Percentiles rank a stretch among this genome's conserved stretches.
These are phyloP conservation scores for Thereva unica DNA, from an alignment of 2,888 invertebrate species.

Conservation along the genomic window DNA sequence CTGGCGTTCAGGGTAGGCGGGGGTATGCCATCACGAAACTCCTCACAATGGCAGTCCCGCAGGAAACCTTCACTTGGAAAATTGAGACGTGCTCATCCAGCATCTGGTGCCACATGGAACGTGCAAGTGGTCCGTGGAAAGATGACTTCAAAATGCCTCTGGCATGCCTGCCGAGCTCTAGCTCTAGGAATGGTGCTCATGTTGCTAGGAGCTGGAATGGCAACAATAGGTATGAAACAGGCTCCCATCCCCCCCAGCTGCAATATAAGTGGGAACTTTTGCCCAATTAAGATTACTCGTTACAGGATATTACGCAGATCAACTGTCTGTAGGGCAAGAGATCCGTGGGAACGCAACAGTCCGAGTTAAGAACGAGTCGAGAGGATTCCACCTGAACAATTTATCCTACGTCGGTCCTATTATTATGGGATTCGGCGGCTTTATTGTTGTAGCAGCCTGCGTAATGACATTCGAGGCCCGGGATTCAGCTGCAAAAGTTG, in stretches of 20 bases:
- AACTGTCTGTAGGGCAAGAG: conserved; percentile 77
- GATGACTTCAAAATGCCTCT: conserved; percentile 86
- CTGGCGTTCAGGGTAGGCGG: conserved; percentile 10
- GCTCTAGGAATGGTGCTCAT: conserved; percentile 85
- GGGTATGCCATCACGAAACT: conserved; percentile 54
- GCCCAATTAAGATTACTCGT: background rate
- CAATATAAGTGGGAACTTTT: background rate
- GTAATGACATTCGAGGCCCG: conserved; percentile 98
- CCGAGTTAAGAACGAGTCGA: conserved; percentile 78
- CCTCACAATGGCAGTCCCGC: conserved; percentile 51
- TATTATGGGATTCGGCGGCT: conserved; percentile 96
- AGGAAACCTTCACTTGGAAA: conserved; percentile 60
- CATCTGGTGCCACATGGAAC: conserved; percentile 83
- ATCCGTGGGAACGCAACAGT: conserved; percentile 78
- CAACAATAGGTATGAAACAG: conserved; percentile 75
- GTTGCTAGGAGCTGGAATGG: conserved; percentile 89
- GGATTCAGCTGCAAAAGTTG: conserved; percentile 90
- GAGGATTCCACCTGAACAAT: conserved; percentile 84
- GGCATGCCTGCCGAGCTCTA: conserved; percentile 92
- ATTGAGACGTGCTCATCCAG: conserved; percentile 72
- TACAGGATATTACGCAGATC: conserved; percentile 81
- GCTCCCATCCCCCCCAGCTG: no score
- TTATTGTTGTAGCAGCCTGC: conserved; percentile 94
- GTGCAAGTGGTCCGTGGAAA: conserved; percentile 84
- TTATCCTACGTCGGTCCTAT: conserved; percentile 96